Base-by-base conservation (phyloP, 2,888 invertebrate species). In the Quadroppia sp. region DNA sequence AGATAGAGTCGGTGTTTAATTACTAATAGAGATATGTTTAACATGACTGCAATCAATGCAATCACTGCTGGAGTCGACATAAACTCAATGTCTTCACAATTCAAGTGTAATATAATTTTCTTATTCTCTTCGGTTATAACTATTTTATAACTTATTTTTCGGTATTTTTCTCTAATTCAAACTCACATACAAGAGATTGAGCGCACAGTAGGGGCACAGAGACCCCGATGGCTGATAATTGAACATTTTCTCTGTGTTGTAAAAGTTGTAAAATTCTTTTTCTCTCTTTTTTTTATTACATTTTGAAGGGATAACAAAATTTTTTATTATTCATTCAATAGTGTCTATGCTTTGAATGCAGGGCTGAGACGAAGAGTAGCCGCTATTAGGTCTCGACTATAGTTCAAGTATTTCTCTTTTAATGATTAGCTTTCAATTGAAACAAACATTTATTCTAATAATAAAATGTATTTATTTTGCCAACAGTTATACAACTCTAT, bases 141-240 rank as follows among this genome's bases (percentile, higher is more conserved):
- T n/a, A 4, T 61, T 61, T 61, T 61, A 61, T 61, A n/a, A 61
- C 59, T 32, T 61, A 61, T 61, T 61, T 61, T 61, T 61, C 59
- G 59, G 32, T 45, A 15, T 15, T 61, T 61, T 32, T 32, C 17
- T 61, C n/a, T 61, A 25, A 61, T 61, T 61, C 15, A 23, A 11
- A n/a, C 17, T 1, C 30, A 32, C n/a, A 23, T 23, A 28, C n/a
- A 53, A 53, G 53, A 50, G 50, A 56, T 56, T 61, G 59, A 67
- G 42, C 67, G 32, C 67, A 67, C 67, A 67, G 67, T 67, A 40
- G 67, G 67, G 42, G 42, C 67, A 23, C 40, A 42, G 17, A 42
- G 36, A 67, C 67, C 67, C 67, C 36, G 42, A 67, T 67, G 36
- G 40, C 23, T 67, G 67, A 67, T 67, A 67, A 67, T 67, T 67